Evolutionary conservation across 2,888 invertebrate genomes (phyloP).

Genomic region (Blastobasis adustella): DNA sequence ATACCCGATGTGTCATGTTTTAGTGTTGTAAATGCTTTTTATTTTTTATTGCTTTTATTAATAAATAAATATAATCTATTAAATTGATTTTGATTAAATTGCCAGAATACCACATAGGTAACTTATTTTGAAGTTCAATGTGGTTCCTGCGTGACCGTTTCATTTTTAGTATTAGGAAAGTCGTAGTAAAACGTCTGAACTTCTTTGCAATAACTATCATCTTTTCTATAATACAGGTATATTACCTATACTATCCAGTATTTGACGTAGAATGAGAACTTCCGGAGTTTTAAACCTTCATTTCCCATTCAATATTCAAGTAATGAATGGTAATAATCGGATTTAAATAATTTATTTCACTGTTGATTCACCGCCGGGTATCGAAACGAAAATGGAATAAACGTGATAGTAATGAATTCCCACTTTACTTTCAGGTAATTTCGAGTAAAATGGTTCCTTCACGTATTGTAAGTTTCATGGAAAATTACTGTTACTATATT

Average conservation of each 20-base stretch:
- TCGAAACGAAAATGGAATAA: no score
- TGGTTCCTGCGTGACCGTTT: slow-evolving; percentile 9
- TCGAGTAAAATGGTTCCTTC: no score
- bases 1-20: no score
- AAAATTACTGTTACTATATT: no score
- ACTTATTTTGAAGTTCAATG: no score
- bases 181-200: neutral
- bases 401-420: no score
- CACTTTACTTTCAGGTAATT: no score
- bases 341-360: slow-evolving; percentile 9
- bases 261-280: no score
- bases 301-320: slow-evolving; percentile 11
- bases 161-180: slow-evolving; percentile 3
- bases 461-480: no score
- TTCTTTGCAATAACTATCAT: neutral
- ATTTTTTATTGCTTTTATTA: neutral
- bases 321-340: slow-evolving; percentile 14
- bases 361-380: neutral
- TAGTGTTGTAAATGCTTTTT: no score
- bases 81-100: neutral
- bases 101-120: neutral
- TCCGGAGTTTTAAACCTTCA: neutral
- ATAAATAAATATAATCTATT: neutral
- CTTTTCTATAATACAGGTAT: no score
- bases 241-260: no score